Conservation (phyloP, 2,888 invertebrate genomes). For the Tinea semifulvella region DNA sequence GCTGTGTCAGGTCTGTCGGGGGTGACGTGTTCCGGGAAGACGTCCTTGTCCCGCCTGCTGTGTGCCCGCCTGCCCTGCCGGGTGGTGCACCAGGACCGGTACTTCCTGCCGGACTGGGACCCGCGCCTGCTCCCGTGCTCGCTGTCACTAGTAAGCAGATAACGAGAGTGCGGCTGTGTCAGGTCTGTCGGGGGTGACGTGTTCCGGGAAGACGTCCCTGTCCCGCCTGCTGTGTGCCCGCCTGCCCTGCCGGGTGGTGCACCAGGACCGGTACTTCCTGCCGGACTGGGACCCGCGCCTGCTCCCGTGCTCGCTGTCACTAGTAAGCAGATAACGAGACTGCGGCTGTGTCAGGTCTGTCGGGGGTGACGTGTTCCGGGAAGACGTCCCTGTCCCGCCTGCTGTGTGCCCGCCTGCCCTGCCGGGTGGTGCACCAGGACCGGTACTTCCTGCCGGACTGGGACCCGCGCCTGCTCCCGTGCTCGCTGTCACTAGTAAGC, state of each 20-base stretch:
- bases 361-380: slow-evolving; percentile 86
- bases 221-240: slow-evolving; percentile 59
- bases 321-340: slow-evolving; percentile 57
- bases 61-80: slow-evolving; percentile 15
- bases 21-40: slow-evolving; percentile 87
- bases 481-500: too few species aligned
- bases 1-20: slow-evolving; percentile 72
- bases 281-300: slow-evolving; percentile 73
- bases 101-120: slow-evolving; percentile 74
- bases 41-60: slow-evolving; percentile 68
- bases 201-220: slow-evolving; percentile 84
- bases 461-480: slow-evolving; percentile 70
- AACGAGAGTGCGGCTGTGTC: background rate
- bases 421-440: slow-evolving; percentile 45
- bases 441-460: slow-evolving; percentile 75
- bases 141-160: slow-evolving; percentile 24
- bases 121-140: slow-evolving; percentile 68
- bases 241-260: background rate
- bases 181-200: slow-evolving; percentile 83
- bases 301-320: slow-evolving; percentile 57
- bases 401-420: slow-evolving; percentile 35
- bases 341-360: slow-evolving; percentile 68
- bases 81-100: slow-evolving; percentile 61
- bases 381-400: slow-evolving; percentile 77
- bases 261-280: slow-evolving; percentile 74